Evolutionary conservation across 2,888 invertebrate species (phyloP), one percentile per base, ranked within the genome.

Genomic region (Elysia crispata): DNA sequence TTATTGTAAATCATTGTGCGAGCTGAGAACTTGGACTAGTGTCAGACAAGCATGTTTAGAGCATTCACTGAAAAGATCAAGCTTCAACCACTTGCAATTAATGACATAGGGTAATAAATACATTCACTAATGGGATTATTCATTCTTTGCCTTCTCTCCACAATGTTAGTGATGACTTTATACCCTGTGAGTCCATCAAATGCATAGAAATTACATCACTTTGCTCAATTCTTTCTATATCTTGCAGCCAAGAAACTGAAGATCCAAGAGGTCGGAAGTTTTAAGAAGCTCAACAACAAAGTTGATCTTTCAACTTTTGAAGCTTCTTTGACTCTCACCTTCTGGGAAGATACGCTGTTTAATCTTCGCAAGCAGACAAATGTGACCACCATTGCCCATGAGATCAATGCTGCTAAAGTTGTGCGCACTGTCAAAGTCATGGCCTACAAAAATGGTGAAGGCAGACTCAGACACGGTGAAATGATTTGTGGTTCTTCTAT

Each of bases 361-460:
- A 85, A 83, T 57, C 85, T 91, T 66, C 84, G 88, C 28, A 86
- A 90, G 73, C 89, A 90, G 84, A 86, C 86, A 11, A 90, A 86
- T 80, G 85, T 90, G 11, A 80, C 86, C 8, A 82, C 86, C 28
- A 91, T 92, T 54, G 88, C 89, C 41, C 89, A 87, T 76, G 89
- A 91, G 81, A 91, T 92, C 79, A 88, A 88, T n/a, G 90, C 90
- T 8, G 89, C 90, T 18, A 84, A 84, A 67, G 86, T 88, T 6
- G 89, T 91, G 11, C 86, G 86, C 66, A 90, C 91, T 3, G 88
- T 91, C 50, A 91, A 91, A 82, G 87, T 92, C 31, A 84, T 90
- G 76, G 91, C 88, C 3, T 92, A 91, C 86, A 90, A 89, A 84
- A 92, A 92, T 86, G 92, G 92, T 3, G 91, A 91, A 64, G 91